Percentiles rank a stretch among this genome's conserved stretches.
Conservation (phyloP, 2,797 vertebrate genomes). For the Danio kyathit region DNA sequence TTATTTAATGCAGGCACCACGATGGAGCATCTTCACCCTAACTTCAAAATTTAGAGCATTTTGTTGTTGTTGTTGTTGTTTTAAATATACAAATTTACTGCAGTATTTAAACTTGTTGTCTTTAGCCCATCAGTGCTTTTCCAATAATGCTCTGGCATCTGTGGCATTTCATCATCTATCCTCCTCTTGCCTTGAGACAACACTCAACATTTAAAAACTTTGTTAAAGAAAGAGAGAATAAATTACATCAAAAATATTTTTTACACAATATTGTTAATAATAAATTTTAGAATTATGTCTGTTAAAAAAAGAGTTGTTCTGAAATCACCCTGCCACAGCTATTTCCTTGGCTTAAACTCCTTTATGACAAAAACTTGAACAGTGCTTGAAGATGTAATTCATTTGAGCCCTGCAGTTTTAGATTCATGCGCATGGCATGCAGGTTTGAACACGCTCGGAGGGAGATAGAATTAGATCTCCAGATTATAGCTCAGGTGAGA, state of each 20-base stretch:
- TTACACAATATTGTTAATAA: background rate
- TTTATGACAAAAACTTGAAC: background rate
- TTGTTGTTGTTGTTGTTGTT: no score
- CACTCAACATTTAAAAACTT: slow-evolving; percentile 29
- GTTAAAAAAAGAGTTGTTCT: background rate
- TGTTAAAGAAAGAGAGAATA: background rate
- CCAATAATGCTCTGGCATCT: slow-evolving; percentile 18
- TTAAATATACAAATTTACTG: background rate
- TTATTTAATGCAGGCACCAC: no score
- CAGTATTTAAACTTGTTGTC: background rate
- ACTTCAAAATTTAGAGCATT: background rate
- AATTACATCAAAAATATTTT: background rate
- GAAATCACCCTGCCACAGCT: background rate
- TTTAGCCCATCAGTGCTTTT: slow-evolving; percentile 5
- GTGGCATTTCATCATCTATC: slow-evolving; percentile 38
- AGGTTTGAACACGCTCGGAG: slow-evolving; percentile 52
- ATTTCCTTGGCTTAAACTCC: background rate
- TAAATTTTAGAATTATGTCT: background rate
- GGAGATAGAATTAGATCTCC: slow-evolving; percentile 53
- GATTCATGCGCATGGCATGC: slow-evolving; percentile 29
- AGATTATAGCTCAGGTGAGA: slow-evolving; percentile 50
- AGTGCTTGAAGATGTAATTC: slow-evolving; percentile 10
- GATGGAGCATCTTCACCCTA: no score
- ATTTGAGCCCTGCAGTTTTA: slow-evolving; percentile 36
- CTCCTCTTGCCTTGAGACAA: slow-evolving; percentile 49